Evolutionary conservation across 2,888 invertebrate species (phyloP), one percentile per base, ranked within the genome.

Genomic region (Noctua janthe): DNA sequence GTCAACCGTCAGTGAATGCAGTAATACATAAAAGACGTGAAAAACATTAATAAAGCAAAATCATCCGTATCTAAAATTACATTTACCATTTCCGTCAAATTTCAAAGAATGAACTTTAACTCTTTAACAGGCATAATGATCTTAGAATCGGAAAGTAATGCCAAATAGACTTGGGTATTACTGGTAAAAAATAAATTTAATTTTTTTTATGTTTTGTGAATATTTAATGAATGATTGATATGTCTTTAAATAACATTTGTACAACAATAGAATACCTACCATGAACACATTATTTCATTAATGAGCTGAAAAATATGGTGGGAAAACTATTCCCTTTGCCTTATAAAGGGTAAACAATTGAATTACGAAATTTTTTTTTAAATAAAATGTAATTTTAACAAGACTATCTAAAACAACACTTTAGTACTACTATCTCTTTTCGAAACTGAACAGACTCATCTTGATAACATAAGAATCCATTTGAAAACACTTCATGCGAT

Each of bases 401-500:
- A 3, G 43, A 39, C 43, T 43, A 56, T 47, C n/a, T 64, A 10
- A 76, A 70, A 62, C n/a, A 78, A 69, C 2, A 29, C 29, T 59
- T 74, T 73, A 71, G 59, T 35, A 54, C 23, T 43, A 54, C 56
- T 71, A 77, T 84, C 76, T 79, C 67, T 64, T 80, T 66, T 67
- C 70, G n/a, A 78, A 81, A 76, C 80, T 82, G 64, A 80, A 77
- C 78, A 79, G 75, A 71, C 74, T 59, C 71, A 83, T 87, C 85
- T 82, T 74, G 85, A 85, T 87, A 80, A 78, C 77, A 56, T 66
- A 89, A 87, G 79, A 82, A 87, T 90, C 91, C 91, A 90, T 91
- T 92, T 91, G 87, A 91, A 92, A 93, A 92, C 91, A 92, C 91
- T 93, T 93, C 91, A 93, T 93, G 93, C 90, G 90, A 90, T 90